Conservation (phyloP, 2,113 vertebrate genomes). For the Emydocephalus ijimae region DNA sequence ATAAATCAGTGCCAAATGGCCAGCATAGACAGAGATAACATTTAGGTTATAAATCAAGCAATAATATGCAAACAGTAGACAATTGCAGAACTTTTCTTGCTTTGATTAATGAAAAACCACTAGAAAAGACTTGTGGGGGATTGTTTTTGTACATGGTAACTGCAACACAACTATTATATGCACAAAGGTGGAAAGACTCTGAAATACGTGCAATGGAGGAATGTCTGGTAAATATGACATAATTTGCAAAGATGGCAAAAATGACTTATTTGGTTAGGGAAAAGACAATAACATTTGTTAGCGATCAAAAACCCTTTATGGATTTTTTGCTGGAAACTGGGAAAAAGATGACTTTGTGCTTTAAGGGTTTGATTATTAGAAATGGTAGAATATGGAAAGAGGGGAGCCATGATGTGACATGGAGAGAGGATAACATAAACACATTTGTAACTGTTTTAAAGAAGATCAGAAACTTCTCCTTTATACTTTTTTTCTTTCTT, state of each 20-base stretch:
- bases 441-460: background rate
- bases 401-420: background rate
- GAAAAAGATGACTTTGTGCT: background rate
- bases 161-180: background rate
- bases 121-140: background rate
- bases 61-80: background rate
- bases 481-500: background rate
- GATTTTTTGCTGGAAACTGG: background rate
- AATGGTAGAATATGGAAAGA: background rate
- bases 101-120: background rate
- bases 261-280: background rate
- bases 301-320: background rate
- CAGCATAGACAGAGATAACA: background rate
- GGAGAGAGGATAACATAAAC: background rate
- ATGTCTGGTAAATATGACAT: background rate
- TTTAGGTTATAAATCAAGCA: background rate
- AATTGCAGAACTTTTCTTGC: background rate
- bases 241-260: background rate
- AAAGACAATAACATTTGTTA: background rate
- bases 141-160: background rate
- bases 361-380: background rate
- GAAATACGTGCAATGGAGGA: background rate
- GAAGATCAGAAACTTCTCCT: background rate
- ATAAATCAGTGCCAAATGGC: background rate
- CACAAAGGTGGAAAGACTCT: background rate